A percentile compares a stretch with the other conserved stretches of the same genome.
Conservation (phyloP, 1,140 invertebrate species). For the Metopolophium dirhodum region DNA sequence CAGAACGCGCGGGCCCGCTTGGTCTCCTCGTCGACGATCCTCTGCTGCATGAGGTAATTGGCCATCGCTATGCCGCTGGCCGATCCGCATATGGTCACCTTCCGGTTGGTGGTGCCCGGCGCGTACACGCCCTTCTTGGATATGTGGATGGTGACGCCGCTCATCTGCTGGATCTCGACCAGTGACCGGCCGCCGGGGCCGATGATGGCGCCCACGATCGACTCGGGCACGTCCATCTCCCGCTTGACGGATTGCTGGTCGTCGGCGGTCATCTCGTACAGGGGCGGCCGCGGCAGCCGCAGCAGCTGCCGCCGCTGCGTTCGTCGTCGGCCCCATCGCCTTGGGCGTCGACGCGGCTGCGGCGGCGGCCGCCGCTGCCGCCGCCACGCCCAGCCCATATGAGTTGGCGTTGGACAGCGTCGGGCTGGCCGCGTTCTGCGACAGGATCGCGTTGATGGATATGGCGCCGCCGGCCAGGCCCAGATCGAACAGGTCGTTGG, state of each 20-base stretch:
- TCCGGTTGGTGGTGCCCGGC: slow-evolving; percentile 94
- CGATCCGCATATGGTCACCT: slow-evolving; percentile 93
- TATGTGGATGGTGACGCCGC: slow-evolving; percentile 96
- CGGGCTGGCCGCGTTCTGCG: slow-evolving; percentile 42
- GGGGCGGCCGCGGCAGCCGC: slow-evolving; percentile 37
- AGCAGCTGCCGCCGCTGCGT: neutral
- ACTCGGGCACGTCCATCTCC: slow-evolving; percentile 88
- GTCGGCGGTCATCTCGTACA: slow-evolving; percentile 79
- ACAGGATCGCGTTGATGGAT: slow-evolving; percentile 45
- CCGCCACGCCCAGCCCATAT: slow-evolving; percentile 37
- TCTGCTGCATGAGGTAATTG: slow-evolving; percentile 93
- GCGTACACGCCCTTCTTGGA: slow-evolving; percentile 98
- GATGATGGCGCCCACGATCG: slow-evolving; percentile 95
- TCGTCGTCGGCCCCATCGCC: neutral
- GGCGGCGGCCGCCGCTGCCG: neutral
- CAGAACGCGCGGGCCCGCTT: slow-evolving; percentile 70
- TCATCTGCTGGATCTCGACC: slow-evolving; percentile 95
- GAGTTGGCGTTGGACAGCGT: slow-evolving; percentile 37
- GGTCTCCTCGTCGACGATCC: slow-evolving; percentile 92
- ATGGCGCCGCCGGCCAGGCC: slow-evolving; percentile 41
- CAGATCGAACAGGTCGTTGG: slow-evolving; percentile 41
- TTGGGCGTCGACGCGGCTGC: slow-evolving; percentile 16
- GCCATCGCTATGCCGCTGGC: slow-evolving; percentile 86
- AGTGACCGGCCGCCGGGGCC: slow-evolving; percentile 92
- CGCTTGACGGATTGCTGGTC: slow-evolving; percentile 85